Evolutionary conservation across 2,888 invertebrate species (phyloP).

Genomic region (Monopis laevigella): DNA sequence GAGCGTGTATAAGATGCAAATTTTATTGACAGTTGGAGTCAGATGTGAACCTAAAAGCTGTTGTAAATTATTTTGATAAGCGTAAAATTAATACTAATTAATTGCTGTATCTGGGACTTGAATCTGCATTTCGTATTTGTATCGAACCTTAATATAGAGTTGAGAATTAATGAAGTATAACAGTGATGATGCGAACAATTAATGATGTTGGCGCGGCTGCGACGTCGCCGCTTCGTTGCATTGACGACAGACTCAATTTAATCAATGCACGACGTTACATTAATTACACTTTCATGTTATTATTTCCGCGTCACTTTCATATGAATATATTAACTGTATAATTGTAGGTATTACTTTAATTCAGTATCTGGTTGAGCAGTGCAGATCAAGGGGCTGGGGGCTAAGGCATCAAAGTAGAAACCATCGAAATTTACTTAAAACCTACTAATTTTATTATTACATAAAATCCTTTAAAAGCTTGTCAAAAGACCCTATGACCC

Average conservation of each 20-base stretch:
- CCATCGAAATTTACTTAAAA: no score
- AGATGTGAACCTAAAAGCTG: constrained; percentile 7
- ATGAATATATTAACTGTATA: no score
- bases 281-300: constrained; percentile 38
- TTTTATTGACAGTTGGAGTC: constrained; percentile 5
- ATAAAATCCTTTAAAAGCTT: no score
- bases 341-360: no score
- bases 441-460: no score
- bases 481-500: no score
- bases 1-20: not conserved
- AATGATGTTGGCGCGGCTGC: constrained; percentile 41
- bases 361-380: no score
- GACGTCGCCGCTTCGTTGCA: constrained; percentile 27
- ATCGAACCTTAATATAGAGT: constrained; percentile 18
- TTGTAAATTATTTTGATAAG: constrained; percentile 7
- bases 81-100: constrained; percentile 6
- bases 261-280: constrained; percentile 51
- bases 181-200: constrained; percentile 54
- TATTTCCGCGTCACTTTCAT: constrained; percentile 4
- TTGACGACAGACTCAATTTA: constrained; percentile 49
- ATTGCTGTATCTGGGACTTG: not conserved
- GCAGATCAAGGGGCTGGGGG: no score
- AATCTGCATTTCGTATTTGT: constrained; percentile 8
- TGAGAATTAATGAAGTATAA: constrained; percentile 44
- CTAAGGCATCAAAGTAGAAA: no score